Evolutionary conservation across 2,797 vertebrate genomes (phyloP).

Genomic region (Leptoclinus maculatus): DNA sequence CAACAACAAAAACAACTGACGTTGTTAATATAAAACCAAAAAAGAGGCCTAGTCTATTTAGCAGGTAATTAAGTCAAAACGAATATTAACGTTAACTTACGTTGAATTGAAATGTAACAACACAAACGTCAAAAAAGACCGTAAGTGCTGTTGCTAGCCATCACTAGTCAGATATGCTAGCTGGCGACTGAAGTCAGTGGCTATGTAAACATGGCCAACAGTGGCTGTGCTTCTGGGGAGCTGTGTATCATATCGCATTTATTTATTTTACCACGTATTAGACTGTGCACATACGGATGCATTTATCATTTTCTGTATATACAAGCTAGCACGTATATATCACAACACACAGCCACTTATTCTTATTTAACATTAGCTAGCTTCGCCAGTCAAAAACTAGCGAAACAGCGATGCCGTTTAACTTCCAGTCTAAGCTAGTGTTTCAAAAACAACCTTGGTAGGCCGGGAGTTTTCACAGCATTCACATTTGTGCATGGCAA

Average conservation of each 20-base stretch:
- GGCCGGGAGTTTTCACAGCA: conserved; percentile 6
- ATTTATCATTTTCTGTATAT: not conserved
- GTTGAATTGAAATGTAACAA: not conserved
- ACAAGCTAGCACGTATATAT: too few relatives aligned
- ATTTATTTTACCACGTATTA: not conserved
- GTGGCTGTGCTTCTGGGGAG: not conserved
- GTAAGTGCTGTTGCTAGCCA: conserved; percentile 4
- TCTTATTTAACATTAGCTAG: conserved; percentile 38
- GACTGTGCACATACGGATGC: rapidly evolving
- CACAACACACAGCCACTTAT: not conserved
- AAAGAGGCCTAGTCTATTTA: rapidly evolving
- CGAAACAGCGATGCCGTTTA: conserved; percentile 47
- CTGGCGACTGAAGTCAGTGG: conserved; percentile 40
- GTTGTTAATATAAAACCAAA: not conserved
- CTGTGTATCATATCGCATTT: not conserved
- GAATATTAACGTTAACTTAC: not conserved
- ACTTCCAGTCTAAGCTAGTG: conserved; percentile 47
- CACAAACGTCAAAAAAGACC: not conserved
- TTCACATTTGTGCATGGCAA: not conserved
- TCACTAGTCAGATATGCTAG: conserved; percentile 38
- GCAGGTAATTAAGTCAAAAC: rapidly evolving
- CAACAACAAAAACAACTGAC: conserved; percentile 39
- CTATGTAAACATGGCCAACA: conserved; percentile 72
- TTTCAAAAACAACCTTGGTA: conserved; percentile 52
- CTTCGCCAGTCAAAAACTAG: conserved; percentile 49